Conservation (phyloP, 2,113 vertebrate species). For the Oenanthe oenanthe region DNA sequence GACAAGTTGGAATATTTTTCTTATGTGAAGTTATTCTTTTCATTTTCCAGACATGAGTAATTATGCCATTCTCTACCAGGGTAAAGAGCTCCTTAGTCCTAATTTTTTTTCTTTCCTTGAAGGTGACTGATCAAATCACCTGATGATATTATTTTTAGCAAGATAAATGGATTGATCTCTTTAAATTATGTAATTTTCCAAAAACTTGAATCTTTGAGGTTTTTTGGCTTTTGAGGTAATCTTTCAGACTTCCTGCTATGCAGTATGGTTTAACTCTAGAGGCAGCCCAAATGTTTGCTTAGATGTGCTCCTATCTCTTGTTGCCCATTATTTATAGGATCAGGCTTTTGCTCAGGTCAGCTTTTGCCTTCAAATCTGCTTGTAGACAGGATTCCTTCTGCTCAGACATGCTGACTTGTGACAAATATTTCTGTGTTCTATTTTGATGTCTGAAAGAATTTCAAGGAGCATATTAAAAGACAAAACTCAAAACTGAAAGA, state of each 20-base stretch:
- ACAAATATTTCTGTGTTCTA: background rate
- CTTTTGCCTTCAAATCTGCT: background rate
- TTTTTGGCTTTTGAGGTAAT: background rate
- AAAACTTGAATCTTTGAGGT: background rate
- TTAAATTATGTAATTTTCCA: background rate
- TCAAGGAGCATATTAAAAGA: background rate
- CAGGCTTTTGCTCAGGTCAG: background rate
- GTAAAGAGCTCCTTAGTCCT: background rate
- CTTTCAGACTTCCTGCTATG: background rate
- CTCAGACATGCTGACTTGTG: background rate
- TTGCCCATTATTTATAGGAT: background rate
- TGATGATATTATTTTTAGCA: constrained; percentile 27
- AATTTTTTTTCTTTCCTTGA: background rate
- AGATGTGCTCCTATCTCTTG: background rate
- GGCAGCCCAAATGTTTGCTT: background rate
- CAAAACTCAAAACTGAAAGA: background rate
- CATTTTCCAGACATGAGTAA: background rate
- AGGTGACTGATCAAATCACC: constrained; percentile 26
- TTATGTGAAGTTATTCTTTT: background rate
- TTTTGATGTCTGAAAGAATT: background rate
- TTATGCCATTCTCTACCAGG: background rate
- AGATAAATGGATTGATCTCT: background rate
- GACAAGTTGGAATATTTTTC: background rate
- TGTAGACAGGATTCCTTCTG: background rate
- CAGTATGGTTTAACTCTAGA: background rate